Conservation (phyloP, 2,113 vertebrate genomes). For the Paraplagusia blochii region DNA sequence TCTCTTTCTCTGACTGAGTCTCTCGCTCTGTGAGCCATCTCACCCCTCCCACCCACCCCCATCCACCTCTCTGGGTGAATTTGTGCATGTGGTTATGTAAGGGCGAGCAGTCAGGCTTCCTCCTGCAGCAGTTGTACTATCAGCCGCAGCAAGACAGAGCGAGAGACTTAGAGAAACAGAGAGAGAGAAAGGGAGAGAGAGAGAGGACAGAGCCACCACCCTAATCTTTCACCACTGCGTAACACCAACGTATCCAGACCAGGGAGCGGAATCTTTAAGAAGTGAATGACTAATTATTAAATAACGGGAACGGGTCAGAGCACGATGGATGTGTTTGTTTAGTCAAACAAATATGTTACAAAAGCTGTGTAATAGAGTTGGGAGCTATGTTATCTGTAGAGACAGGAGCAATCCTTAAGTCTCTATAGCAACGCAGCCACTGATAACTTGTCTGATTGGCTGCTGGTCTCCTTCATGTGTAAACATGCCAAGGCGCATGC, state of each 20-base stretch:
- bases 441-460: too few species aligned
- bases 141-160: slow-evolving; percentile 29
- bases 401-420: too few species aligned
- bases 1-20: slow-evolving; percentile 23
- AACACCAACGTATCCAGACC: slow-evolving; percentile 2
- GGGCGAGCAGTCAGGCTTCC: slow-evolving; percentile 41
- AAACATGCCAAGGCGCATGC: too few species aligned
- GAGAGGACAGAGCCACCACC: slow-evolving; percentile 33
- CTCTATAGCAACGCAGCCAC: too few species aligned
- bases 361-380: too few species aligned
- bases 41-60: too few species aligned
- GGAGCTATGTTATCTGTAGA: too few species aligned
- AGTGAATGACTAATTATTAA: background rate
- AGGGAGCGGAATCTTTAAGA: background rate
- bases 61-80: slow-evolving; percentile 43
- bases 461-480: too few species aligned
- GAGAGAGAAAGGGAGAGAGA: background rate
- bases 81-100: slow-evolving; percentile 62
- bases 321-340: too few species aligned
- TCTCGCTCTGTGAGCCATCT: slow-evolving; percentile 34
- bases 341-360: too few species aligned
- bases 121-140: slow-evolving; percentile 56
- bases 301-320: background rate
- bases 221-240: slow-evolving; percentile 21
- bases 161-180: too few species aligned